Base-by-base conservation (phyloP, 1,140 invertebrate genomes). In the Polypedilum pembai region DNA sequence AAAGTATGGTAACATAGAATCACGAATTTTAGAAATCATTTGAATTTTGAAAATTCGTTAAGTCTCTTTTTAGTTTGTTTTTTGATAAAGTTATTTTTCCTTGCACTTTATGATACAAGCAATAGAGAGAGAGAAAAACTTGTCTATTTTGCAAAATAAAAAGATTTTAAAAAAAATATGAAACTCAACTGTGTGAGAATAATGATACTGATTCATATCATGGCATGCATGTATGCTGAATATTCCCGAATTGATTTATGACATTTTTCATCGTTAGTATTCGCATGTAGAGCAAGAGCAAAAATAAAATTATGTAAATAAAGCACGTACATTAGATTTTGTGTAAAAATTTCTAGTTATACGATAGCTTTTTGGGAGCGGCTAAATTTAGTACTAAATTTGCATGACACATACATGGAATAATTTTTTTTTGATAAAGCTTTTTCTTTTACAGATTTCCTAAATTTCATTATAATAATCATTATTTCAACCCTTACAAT, bases 161-260 rank as follows among this genome's bases (percentile, higher is more conserved):
- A 7, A 69, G 3, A 56, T 56, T 56, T 12, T 56, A 56, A 17
- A 18, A 69, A 66, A 20, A 69, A 10, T 18, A 69, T 69, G 17
- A 56, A 12, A 56, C 8, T 56, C 45, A 56, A 56, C 45, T 56
- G 10, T 56, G n/a, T 56, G 1, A 56, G 3, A 20, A 69, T 69
- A 18, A 69, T 69, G 65, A 69, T 20, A 12, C 12, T n/a, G 45
- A 56, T 56, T 15, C 45, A 56, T 56, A 56, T 56, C 45, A 56
- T 56, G n/a, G 24, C 24, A 56, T 56, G 45, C 45, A 12, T 45
- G 15, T 8, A 8, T 56, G 45, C 45, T 56, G 45, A 56, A 69
- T 69, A 21, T 69, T 21, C 65, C 18, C 65, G 17, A 69, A 69
- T 69, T 69, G 65, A 69, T 69, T 69, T 69, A 69, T 69, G 65